Evolutionary conservation across 2,888 invertebrate species (phyloP), one percentile per base, ranked within the genome.

Genomic region (Lepidocyrtinus sp.): DNA sequence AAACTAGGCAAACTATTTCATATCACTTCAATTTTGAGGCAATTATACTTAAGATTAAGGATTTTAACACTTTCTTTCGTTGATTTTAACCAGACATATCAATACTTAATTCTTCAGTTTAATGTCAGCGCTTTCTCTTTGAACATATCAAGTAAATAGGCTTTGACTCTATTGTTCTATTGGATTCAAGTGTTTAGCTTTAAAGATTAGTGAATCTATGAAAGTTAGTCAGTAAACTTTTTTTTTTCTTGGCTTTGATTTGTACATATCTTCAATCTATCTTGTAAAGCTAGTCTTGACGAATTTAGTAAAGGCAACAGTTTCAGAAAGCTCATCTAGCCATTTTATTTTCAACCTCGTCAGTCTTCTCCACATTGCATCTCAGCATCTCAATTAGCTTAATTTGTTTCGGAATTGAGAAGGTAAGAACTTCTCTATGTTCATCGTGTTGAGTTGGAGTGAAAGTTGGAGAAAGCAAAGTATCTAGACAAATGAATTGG

Each of bases 371-470:
- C n/a, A 50, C 12, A 17, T 50, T 50, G 50, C 15, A 7, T 50
- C 12, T 5, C 36, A n/a, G n/a, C 36, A 36, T 50, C 15, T 50
- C 17, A 12, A 50, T n/a, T n/a, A n/a, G n/a, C n/a, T n/a, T n/a
- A n/a, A n/a, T n/a, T n/a, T n/a, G n/a, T n/a, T 2, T 50, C 50
- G 15, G n/a, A n/a, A 50, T 2, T 50, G 50, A 50, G 50, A 50
- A 50, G 50, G 50, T 50, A 50, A 50, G 50, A 50, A 50, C 50
- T 50, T 50, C 50, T 50, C 50, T 50, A 15, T 50, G 50, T 50
- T 50, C 2, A 1, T 12, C 50, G 50, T 50, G 50, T 50, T 50
- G 50, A 50, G 50, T 50, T 50, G 50, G n/a, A 7, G 2, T 50
- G 12, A 17, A 15, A 50, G 50, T 50, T n/a, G 50, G 17, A 50